Percentiles rank a stretch among this genome's conserved stretches.
Evolutionary conservation across 2,888 invertebrate species (phyloP).

Genomic region (Periphyllus acericola): DNA sequence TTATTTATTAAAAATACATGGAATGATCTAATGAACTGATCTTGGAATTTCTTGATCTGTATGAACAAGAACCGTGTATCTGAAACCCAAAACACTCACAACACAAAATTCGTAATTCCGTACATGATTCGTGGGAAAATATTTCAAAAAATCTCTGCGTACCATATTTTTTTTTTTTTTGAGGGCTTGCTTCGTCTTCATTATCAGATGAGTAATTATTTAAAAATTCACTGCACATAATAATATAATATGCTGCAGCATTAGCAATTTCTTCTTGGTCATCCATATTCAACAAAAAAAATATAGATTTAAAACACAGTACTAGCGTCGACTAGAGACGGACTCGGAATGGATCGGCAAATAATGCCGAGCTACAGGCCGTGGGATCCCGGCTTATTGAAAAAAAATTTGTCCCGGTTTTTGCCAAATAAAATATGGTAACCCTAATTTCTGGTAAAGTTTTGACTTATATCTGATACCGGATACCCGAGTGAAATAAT

Average conservation of each 20-base stretch:
- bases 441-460: too few species aligned
- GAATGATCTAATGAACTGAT: conserved; percentile 2
- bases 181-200: too few species aligned
- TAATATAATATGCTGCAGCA: too few species aligned
- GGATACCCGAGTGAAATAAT: too few species aligned
- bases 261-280: neutral
- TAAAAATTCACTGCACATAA: too few species aligned
- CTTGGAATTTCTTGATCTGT: neutral
- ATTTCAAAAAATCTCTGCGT: conserved; percentile 9
- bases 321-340: neutral
- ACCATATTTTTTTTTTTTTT: neutral
- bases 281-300: neutral
- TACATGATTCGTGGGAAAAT: conserved; percentile 21
- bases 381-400: too few species aligned
- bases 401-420: too few species aligned
- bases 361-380: neutral
- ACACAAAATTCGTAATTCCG: conserved; percentile 4
- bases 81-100: neutral
- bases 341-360: conserved; percentile 20
- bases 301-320: neutral
- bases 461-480: too few species aligned
- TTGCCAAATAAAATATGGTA: too few species aligned
- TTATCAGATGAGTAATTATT: too few species aligned
- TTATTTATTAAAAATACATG: neutral
- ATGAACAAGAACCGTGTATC: neutral